phyloP scores from a whole-genome alignment of 2,113 vertebrate genomes.

The Bungarus multicinctus region DNA sequence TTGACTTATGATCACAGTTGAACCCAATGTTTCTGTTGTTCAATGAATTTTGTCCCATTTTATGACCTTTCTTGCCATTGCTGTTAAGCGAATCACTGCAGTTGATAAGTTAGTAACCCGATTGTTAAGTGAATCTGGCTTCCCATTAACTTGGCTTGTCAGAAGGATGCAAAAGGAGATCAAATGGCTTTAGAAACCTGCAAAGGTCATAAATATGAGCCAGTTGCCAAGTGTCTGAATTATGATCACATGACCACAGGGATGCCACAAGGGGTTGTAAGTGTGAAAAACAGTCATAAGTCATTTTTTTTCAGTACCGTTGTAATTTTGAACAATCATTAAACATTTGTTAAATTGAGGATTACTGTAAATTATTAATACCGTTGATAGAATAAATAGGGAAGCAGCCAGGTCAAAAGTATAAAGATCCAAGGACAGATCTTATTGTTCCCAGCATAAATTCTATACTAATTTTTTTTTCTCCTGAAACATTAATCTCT shows the following conservation, averaged over 20 bases:
- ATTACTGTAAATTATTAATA: not conserved
- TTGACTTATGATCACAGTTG: not conserved
- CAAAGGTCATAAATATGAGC: not conserved
- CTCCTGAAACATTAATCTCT: not conserved
- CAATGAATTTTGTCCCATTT: not conserved
- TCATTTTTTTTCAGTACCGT: not conserved
- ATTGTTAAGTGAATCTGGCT: not conserved
- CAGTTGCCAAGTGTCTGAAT: not conserved
- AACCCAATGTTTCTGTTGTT: not conserved
- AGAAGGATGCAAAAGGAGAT: not conserved
- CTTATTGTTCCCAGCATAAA: not conserved
- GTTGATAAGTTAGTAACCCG: not conserved
- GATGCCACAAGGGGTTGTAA: not conserved
- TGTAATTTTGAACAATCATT: not conserved
- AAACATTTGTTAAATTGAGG: not conserved
- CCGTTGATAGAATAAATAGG: not conserved
- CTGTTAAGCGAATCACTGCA: not conserved
- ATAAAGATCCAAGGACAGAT: not conserved
- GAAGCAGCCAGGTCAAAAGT: not conserved
- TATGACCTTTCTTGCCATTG: not conserved
- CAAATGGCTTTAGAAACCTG: not conserved
- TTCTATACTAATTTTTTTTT: not conserved
- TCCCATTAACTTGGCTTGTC: not conserved
- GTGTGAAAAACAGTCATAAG: not conserved
- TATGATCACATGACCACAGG: not conserved